Percentiles rank a stretch among this genome's conserved stretches.
phyloP scores from a whole-genome alignment of 2,113 vertebrate species.

The Pelusios castaneus region DNA sequence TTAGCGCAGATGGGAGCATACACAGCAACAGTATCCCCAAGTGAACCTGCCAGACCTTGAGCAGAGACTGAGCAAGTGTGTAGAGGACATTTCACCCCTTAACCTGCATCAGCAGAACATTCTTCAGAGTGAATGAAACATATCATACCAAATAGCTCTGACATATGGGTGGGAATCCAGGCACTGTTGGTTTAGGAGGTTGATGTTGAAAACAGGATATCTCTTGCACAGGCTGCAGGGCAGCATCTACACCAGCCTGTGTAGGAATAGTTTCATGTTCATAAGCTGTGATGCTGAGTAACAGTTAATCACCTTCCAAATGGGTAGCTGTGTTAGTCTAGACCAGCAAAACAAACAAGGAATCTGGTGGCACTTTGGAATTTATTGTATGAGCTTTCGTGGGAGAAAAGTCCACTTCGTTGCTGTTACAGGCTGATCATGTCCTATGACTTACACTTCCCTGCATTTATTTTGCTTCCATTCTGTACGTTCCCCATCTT shows the following conservation, averaged over 20 bases:
- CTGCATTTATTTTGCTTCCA: too few relatives aligned
- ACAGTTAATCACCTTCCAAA: too few relatives aligned
- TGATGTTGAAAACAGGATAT: neutral
- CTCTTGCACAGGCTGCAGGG: neutral
- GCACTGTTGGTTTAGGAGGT: neutral
- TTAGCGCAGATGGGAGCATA: neutral
- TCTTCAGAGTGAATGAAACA: neutral
- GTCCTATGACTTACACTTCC: too few relatives aligned
- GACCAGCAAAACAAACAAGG: too few relatives aligned
- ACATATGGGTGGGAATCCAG: neutral
- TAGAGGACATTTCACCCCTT: neutral
- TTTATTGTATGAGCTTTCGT: too few relatives aligned
- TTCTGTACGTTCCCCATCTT: too few relatives aligned
- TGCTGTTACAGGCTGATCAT: too few relatives aligned
- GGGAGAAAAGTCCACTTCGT: too few relatives aligned
- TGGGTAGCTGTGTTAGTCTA: too few relatives aligned
- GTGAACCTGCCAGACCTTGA: neutral
- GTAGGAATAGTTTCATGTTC: neutral
- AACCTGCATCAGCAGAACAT: too few relatives aligned
- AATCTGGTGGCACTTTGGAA: too few relatives aligned
- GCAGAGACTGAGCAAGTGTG: neutral
- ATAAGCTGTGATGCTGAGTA: neutral
- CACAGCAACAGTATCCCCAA: neutral
- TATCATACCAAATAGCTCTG: neutral
- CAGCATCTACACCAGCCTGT: neutral